Evolutionary conservation across 2,797 vertebrate species (phyloP).

Genomic region (Chromobotia macracanthus): DNA sequence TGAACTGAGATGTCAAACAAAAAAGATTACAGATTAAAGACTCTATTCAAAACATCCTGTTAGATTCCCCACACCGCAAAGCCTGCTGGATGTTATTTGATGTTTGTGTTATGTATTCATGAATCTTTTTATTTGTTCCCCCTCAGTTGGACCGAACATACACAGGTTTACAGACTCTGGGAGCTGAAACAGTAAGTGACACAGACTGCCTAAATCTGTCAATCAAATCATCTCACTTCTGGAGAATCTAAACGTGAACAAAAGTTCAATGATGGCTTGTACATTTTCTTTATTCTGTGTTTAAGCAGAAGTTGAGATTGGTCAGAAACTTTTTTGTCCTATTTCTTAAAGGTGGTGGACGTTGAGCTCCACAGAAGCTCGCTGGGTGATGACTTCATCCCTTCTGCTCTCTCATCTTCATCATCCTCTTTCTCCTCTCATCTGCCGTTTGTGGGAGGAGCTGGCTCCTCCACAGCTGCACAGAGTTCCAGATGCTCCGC

Average conservation of each 20-base stretch:
- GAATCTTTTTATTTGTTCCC: conserved; percentile 54
- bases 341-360: conserved; percentile 87
- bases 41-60: not conserved
- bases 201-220: not conserved
- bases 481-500: conserved; percentile 75
- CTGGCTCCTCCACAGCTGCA: conserved; percentile 48
- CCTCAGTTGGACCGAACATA: conserved; percentile 95
- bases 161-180: conserved; percentile 96
- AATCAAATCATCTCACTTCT: not conserved
- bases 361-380: conserved; percentile 94
- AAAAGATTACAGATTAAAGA: conserved; percentile 6
- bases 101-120: not conserved
- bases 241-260: not conserved
- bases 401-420: conserved; percentile 75
- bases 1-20: not conserved
- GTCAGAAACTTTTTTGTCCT: not conserved
- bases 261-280: too few relatives aligned
- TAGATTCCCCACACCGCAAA: not conserved
- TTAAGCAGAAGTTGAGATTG: not conserved
- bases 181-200: conserved; percentile 91
- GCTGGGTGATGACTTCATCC: conserved; percentile 85
- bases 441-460: conserved; percentile 23
- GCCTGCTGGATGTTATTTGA: conserved; percentile 20
- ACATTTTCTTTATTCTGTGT: not conserved
- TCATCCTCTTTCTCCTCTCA: conserved; percentile 73